Conservation (phyloP, 1,140 invertebrate genomes). For the Drosophila novamexicana region DNA sequence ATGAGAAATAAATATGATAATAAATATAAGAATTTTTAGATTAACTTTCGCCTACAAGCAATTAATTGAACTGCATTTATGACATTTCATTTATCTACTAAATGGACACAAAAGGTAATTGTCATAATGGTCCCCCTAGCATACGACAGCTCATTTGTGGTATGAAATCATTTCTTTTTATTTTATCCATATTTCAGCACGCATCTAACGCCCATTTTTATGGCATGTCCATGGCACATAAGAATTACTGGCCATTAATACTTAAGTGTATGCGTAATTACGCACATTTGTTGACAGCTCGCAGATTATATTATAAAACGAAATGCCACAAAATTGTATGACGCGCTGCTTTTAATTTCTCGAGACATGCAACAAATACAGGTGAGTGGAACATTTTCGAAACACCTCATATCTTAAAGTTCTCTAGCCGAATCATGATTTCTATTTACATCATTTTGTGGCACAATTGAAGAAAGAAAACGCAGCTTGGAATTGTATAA, state of each 20-base stretch:
- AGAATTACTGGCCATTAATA: constrained; percentile 32
- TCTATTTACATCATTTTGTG: constrained; percentile 11
- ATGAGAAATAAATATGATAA: neutral
- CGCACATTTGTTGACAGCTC: constrained; percentile 40
- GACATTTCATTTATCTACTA: constrained; percentile 9
- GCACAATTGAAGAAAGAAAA: neutral
- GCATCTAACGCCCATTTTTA: constrained; percentile 3
- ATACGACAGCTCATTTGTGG: constrained; percentile 4
- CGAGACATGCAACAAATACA: constrained; percentile 31
- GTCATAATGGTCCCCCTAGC: constrained; percentile 1
- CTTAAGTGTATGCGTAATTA: constrained; percentile 48
- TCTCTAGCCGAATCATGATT: neutral
- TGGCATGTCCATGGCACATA: constrained; percentile 38
- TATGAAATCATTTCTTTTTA: constrained; percentile 5
- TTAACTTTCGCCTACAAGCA: neutral
- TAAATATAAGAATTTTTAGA: constrained; percentile 6
- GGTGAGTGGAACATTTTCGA: neutral
- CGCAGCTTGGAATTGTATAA: constrained; percentile 46
- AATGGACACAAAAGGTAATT: constrained; percentile 17
- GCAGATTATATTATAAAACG: constrained; percentile 34
- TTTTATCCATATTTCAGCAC: constrained; percentile 4
- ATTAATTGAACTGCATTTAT: constrained; percentile 21
- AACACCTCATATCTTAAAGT: constrained; percentile 18
- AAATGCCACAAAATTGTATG: constrained; percentile 20
- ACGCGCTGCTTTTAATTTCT: constrained; percentile 40